Evolutionary conservation across 2,888 invertebrate genomes (phyloP).

Genomic region (Pristionchus maxplancki): DNA sequence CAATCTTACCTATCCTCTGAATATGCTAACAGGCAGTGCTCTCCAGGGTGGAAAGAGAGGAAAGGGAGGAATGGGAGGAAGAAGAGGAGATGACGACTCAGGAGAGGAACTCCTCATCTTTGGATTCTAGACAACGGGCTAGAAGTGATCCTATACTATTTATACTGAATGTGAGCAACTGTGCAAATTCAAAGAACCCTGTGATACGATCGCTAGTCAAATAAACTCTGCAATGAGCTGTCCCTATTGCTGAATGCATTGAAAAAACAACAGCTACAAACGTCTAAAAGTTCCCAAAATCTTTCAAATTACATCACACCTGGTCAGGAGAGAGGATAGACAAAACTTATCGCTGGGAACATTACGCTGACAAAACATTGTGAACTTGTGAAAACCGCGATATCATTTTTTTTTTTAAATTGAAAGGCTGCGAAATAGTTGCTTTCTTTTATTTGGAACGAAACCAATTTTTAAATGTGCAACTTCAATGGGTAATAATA

Average conservation of each 20-base stretch:
- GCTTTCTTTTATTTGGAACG: too few species aligned
- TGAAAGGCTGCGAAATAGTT: too few species aligned
- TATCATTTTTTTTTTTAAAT: too few species aligned
- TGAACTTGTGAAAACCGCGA: too few species aligned
- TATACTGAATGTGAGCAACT: neutral
- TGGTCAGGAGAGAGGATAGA: too few species aligned
- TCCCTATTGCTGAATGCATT: neutral
- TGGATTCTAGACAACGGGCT: conserved; percentile 27
- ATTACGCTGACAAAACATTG: neutral
- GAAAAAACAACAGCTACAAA: neutral
- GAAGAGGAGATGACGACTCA: neutral
- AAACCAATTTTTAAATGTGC: neutral
- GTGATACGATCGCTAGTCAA: neutral
- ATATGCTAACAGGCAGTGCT: neutral
- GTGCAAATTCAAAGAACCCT: neutral
- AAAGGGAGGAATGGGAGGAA: neutral
- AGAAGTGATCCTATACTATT: neutral
- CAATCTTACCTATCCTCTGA: conserved; percentile 6
- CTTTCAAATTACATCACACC: too few species aligned
- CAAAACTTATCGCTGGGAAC: too few species aligned
- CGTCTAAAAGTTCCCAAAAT: too few species aligned
- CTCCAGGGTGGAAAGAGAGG: neutral
- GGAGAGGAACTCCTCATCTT: neutral
- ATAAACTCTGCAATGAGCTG: neutral
- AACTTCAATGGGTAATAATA: neutral